Conservation (phyloP, 2,888 invertebrate genomes). For the Hydrotaea diabolus region DNA sequence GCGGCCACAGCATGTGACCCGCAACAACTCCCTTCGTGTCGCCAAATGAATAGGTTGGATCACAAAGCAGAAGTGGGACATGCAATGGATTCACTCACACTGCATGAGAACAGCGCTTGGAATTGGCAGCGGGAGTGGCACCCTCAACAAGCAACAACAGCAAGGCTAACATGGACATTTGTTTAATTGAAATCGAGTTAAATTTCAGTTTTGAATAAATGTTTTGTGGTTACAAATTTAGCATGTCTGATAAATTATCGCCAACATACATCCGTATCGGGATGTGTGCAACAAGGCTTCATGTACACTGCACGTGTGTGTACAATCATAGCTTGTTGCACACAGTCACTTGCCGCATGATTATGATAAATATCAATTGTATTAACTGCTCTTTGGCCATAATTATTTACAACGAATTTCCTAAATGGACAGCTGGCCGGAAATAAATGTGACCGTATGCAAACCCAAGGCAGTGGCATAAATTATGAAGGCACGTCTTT, state of each 20-base stretch:
- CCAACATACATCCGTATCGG: neutral
- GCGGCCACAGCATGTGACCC: no score
- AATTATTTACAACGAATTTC: slow-evolving; percentile 34
- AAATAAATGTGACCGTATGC: neutral
- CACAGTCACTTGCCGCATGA: neutral
- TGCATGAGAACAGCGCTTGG: neutral
- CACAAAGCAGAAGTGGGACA: slow-evolving; percentile 14
- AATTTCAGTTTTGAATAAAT: slow-evolving; percentile 64
- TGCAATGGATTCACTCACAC: neutral
- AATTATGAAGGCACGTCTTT: neutral
- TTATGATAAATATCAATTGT: slow-evolving; percentile 55
- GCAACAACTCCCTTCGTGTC: no score
- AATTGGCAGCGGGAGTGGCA: neutral
- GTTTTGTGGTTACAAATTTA: slow-evolving; percentile 64
- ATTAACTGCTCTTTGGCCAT: slow-evolving; percentile 49
- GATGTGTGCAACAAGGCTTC: neutral
- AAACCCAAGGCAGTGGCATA: neutral
- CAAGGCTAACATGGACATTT: slow-evolving; percentile 26
- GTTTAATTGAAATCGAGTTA: slow-evolving; percentile 66
- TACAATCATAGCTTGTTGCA: neutral
- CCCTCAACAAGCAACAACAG: slow-evolving; percentile 22
- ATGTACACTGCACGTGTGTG: neutral
- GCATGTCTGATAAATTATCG: slow-evolving; percentile 60
- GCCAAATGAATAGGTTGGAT: no score
- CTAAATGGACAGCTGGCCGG: slow-evolving; percentile 5